Conservation (phyloP, 1,140 invertebrate genomes). For the Mya arenaria region DNA sequence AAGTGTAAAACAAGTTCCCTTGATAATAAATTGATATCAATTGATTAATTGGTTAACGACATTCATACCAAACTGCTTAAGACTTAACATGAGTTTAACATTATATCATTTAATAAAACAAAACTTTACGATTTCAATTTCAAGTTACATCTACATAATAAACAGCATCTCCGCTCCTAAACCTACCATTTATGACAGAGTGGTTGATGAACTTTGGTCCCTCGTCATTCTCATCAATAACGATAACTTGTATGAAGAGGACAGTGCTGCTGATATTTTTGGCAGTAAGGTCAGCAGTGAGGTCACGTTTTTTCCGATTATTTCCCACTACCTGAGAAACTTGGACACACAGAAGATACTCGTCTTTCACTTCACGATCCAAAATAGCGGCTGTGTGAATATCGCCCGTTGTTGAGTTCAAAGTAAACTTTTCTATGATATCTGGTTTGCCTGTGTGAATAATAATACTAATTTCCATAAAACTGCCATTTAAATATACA, state of each 20-base stretch:
- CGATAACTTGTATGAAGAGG: slow-evolving; percentile 56
- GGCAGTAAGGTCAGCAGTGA: neutral
- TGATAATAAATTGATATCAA: no score
- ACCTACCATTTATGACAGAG: slow-evolving; percentile 50
- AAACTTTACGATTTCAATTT: no score
- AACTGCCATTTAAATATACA: no score
- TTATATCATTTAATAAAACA: no score
- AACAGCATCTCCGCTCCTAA: no score
- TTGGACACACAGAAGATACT: slow-evolving; percentile 63
- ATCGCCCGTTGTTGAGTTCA: slow-evolving; percentile 9
- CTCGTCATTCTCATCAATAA: slow-evolving; percentile 68
- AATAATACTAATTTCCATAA: no score
- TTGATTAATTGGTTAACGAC: no score
- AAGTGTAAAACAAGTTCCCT: no score
- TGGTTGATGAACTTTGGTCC: slow-evolving; percentile 58
- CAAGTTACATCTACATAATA: no score
- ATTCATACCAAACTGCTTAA: no score
- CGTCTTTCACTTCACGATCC: slow-evolving; percentile 56
- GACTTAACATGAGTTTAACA: no score
- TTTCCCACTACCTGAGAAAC: neutral
- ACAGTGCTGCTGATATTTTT: slow-evolving; percentile 40
- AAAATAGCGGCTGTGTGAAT: slow-evolving; percentile 48
- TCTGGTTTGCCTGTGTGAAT: neutral
- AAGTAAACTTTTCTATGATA: slow-evolving; percentile 1
- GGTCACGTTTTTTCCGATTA: slow-evolving; percentile 1